Percentiles rank a stretch among this genome's conserved stretches.
Evolutionary conservation across 2,113 vertebrate species (phyloP).

Genomic region (Forbesichthys papilliferus): DNA sequence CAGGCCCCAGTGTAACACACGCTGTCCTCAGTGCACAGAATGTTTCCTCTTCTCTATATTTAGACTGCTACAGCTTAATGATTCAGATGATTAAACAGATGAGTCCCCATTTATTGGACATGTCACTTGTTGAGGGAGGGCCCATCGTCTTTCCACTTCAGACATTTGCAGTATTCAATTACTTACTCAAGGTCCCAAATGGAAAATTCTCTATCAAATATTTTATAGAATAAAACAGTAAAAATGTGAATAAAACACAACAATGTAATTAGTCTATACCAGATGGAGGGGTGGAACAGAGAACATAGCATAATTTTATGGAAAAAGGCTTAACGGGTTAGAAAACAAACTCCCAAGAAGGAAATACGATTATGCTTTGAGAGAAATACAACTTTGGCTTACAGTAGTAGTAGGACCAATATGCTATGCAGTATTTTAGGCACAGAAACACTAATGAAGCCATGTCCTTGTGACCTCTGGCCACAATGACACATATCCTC

Average conservation of each 20-base stretch:
- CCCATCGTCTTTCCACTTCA: not conserved
- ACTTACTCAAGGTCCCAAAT: not conserved
- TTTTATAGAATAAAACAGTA: no score
- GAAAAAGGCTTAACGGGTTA: conserved; percentile 49
- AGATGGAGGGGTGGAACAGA: not conserved
- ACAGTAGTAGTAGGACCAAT: not conserved
- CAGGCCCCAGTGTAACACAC: conserved; percentile 27
- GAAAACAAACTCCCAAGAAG: conserved; percentile 39
- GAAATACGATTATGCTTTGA: conserved; percentile 27
- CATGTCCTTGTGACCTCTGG: conserved; percentile 61
- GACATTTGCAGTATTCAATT: conserved; percentile 28
- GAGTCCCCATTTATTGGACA: conserved; percentile 52
- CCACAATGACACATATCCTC: conserved; percentile 55
- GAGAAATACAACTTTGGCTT: conserved; percentile 27
- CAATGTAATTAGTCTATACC: no score
- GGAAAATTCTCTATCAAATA: no score
- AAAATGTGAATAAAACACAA: no score
- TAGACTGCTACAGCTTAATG: conserved; percentile 57
- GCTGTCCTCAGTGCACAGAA: not conserved
- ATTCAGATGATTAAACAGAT: conserved; percentile 73
- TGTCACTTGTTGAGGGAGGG: conserved; percentile 43
- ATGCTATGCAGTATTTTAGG: conserved; percentile 26
- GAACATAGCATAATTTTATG: conserved; percentile 11
- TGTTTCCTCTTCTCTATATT: conserved; percentile 62
- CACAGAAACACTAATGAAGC: conserved; percentile 61